These are phyloP conservation scores for Rhinichthys osculus DNA, from an alignment of 2,797 vertebrate genomes.

Conservation along the genomic window DNA sequence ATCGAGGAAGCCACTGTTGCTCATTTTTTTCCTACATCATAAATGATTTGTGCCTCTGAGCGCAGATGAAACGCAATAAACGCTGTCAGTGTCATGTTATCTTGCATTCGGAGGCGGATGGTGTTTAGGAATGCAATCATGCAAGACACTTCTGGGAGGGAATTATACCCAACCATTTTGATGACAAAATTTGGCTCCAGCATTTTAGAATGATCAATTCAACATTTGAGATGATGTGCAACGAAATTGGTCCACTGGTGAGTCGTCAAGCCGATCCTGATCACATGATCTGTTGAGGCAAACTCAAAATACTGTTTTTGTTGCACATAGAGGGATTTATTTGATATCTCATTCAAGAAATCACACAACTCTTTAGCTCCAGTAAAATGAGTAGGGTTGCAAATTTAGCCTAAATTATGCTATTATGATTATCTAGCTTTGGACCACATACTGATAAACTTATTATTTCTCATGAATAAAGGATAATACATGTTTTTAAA, in stretches of 20 bases:
- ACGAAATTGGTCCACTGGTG: background rate
- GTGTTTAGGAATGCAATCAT: background rate
- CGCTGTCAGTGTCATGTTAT: background rate
- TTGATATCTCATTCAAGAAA: too few relatives aligned
- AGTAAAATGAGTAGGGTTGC: too few relatives aligned
- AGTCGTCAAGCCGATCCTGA: background rate
- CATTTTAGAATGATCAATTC: background rate
- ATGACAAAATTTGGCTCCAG: background rate
- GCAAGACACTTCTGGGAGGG: background rate
- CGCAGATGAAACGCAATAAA: background rate
- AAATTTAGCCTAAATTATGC: too few relatives aligned
- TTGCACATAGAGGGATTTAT: background rate
- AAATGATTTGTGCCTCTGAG: background rate
- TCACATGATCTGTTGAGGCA: background rate
- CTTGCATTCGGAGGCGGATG: background rate
- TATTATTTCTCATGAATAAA: too few relatives aligned
- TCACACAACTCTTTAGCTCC: too few relatives aligned
- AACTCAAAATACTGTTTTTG: background rate
- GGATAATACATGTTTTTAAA: too few relatives aligned
- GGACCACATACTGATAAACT: too few relatives aligned
- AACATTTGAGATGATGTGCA: background rate
- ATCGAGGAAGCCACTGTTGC: too few relatives aligned
- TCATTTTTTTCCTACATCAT: background rate
- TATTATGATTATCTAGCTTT: too few relatives aligned
- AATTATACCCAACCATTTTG: background rate